Evolutionary conservation across 2,888 invertebrate genomes (phyloP).

Genomic region (Sylvicola cinctus): DNA sequence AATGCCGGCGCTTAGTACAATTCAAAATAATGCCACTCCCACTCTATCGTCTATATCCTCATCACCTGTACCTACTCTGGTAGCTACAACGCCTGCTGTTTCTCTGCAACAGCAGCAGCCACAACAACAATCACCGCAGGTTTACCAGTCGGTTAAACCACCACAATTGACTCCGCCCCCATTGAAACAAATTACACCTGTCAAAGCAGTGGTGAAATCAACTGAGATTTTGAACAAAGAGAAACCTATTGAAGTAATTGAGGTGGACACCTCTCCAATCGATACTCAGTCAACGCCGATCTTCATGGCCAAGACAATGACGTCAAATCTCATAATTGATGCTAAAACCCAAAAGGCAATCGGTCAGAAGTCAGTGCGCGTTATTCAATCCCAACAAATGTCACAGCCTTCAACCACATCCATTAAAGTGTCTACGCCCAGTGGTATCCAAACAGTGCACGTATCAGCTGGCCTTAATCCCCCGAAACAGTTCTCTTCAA

Average conservation of each 20-base stretch:
- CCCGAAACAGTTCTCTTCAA: background rate
- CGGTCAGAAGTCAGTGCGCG: constrained; percentile 4
- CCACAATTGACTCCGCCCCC: constrained; percentile 5
- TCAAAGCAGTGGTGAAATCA: background rate
- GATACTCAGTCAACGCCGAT: constrained; percentile 7
- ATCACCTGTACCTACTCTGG: too few relatives aligned
- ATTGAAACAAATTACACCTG: background rate
- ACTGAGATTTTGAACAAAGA: background rate
- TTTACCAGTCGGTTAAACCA: constrained; percentile 5
- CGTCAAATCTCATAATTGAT: constrained; percentile 3
- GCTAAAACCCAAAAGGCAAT: constrained; percentile 6
- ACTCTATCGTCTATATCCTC: too few relatives aligned
- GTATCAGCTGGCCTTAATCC: constrained; percentile 15
- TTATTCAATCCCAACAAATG: background rate
- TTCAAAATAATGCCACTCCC: too few relatives aligned
- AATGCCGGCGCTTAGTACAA: constrained; percentile 1
- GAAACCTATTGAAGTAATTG: constrained; percentile 5
- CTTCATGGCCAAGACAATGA: constrained; percentile 5
- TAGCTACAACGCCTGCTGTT: too few relatives aligned
- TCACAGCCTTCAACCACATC: constrained; percentile 3
- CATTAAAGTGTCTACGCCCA: constrained; percentile 18
- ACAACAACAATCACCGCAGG: background rate
- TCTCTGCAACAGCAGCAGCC: constrained; percentile 3
- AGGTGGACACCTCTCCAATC: too few relatives aligned
- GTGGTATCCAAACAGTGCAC: constrained; percentile 22